Conservation (phyloP, 2,797 vertebrate species). For the Otus scops region DNA sequence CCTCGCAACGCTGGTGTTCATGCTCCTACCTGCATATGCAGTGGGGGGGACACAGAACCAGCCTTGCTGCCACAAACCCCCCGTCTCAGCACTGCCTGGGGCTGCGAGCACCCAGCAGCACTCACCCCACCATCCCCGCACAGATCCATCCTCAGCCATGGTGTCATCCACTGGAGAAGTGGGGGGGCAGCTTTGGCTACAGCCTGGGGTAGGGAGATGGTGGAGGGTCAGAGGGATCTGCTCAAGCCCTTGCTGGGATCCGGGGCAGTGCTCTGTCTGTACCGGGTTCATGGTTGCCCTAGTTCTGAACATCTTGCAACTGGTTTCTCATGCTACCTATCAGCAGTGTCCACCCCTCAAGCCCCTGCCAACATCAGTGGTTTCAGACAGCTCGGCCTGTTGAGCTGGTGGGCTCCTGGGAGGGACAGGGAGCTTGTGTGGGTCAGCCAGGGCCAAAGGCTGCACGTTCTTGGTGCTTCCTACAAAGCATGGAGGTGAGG, state of each 20-base stretch:
- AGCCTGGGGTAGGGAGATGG: not conserved
- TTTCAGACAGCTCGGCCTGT: not conserved
- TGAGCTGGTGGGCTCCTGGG: not conserved
- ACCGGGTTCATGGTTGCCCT: not conserved
- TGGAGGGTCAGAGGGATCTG: not conserved
- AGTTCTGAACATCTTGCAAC: fast-evolving
- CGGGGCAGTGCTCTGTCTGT: not conserved
- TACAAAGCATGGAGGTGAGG: not conserved
- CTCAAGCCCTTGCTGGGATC: not conserved
- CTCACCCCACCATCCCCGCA: not conserved
- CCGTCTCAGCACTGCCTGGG: fast-evolving
- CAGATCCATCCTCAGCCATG: not conserved
- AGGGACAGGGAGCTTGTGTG: not conserved
- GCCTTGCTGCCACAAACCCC: not conserved
- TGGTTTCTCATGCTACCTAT: fast-evolving
- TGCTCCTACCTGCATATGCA: not conserved
- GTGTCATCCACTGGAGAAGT: not conserved
- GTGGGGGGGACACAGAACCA: not conserved
- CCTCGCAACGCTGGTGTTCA: not conserved
- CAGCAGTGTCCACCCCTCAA: not conserved
- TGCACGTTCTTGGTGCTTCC: not conserved
- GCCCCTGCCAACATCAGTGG: not conserved
- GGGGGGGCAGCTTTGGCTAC: not conserved
- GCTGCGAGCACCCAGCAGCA: not conserved
- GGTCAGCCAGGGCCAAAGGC: not conserved